phyloP scores from a whole-genome alignment of 1,140 invertebrate species.

The Caenorhabditis tropicalis region DNA sequence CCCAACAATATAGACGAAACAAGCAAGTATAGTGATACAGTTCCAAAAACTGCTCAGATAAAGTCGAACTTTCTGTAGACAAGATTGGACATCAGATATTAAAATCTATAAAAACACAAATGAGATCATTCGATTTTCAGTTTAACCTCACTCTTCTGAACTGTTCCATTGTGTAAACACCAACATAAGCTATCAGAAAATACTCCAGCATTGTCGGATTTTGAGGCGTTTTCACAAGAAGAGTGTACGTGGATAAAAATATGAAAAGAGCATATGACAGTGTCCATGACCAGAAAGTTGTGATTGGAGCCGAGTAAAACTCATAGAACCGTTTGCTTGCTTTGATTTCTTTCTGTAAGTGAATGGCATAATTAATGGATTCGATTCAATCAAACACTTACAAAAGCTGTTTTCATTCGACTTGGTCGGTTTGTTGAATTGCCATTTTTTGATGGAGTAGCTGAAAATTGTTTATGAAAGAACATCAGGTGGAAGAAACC shows the following conservation, averaged over 20 bases:
- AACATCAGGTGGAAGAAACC: background rate
- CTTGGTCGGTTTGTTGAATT: conserved; percentile 13
- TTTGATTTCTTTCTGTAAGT: conserved; percentile 55
- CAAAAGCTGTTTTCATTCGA: conserved; percentile 15
- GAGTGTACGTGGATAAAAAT: conserved; percentile 87
- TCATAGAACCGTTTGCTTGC: conserved; percentile 53
- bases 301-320: conserved; percentile 95
- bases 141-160: conserved; percentile 62
- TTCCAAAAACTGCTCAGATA: conserved; percentile 71
- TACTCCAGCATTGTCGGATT: conserved; percentile 59
- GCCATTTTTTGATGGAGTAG: background rate
- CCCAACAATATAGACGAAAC: conserved; percentile 66
- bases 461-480: background rate
- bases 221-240: conserved; percentile 76
- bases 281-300: conserved; percentile 97
- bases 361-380: no score
- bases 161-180: conserved; percentile 64
- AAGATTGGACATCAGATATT: conserved; percentile 66
- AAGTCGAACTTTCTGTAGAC: conserved; percentile 62
- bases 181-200: conserved; percentile 67
- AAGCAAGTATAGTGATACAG: conserved; percentile 61
- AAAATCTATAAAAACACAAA: conserved; percentile 53
- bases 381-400: background rate
- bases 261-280: conserved; percentile 92
- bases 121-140: background rate